phyloP scores from a whole-genome alignment of 2,888 invertebrate genomes.

The Sicus ferrugineus region DNA sequence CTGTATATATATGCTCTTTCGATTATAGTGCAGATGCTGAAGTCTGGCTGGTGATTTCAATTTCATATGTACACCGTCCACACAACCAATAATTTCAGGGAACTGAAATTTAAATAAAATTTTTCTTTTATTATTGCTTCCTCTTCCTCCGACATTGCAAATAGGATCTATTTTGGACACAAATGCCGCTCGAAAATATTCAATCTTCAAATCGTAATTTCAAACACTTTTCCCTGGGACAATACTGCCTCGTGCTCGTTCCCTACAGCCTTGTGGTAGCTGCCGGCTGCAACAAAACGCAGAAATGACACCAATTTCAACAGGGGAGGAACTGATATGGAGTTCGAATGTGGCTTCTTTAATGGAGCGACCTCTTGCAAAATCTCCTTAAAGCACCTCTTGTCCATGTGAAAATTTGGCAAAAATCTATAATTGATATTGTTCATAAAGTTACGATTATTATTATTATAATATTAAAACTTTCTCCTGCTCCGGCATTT shows the following conservation, averaged over 20 bases:
- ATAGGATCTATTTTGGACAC: neutral
- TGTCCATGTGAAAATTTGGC: neutral
- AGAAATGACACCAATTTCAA: neutral
- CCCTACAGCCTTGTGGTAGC: constrained; percentile 1
- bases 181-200: neutral
- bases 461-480: neutral
- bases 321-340: neutral
- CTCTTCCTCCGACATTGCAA: neutral
- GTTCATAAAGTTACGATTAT: neutral
- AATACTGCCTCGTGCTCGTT: neutral
- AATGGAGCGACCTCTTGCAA: neutral
- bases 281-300: neutral
- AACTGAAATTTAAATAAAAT: neutral
- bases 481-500: neutral
- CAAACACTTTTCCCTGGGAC: neutral
- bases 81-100: neutral
- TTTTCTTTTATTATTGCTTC: neutral
- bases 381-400: neutral
- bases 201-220: neutral
- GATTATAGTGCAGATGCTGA: neutral
- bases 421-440: neutral
- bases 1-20: neutral
- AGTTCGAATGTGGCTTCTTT: neutral
- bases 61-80: neutral
- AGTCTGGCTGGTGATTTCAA: neutral